These are phyloP conservation scores for Campoletis raptor DNA, from an alignment of 2,888 invertebrate species.

Conservation along the genomic window DNA sequence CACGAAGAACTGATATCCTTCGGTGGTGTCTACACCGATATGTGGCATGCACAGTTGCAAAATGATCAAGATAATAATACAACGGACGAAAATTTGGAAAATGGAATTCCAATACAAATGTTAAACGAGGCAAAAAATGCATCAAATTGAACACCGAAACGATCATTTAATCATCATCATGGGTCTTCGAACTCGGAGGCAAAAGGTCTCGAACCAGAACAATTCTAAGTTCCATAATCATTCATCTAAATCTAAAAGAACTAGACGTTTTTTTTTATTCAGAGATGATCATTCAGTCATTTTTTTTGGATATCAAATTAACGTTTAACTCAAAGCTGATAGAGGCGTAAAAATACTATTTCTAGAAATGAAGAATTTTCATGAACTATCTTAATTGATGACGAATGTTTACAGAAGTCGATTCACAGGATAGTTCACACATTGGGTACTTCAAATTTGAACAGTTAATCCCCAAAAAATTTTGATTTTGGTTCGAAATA, in stretches of 20 bases:
- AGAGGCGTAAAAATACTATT: not conserved
- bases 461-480: not conserved
- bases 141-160: conserved; percentile 16
- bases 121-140: conserved; percentile 8
- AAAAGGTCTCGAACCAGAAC: not conserved
- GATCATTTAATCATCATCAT: not conserved
- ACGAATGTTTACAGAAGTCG: not conserved
- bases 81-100: not conserved
- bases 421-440: not conserved
- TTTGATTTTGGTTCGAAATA: not conserved
- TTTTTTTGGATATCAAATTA: not conserved
- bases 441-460: not conserved
- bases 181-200: not conserved
- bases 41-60: conserved; percentile 97
- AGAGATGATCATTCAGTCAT: not conserved
- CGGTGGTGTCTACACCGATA: conserved; percentile 93
- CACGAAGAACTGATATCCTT: conserved; percentile 85
- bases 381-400: not conserved
- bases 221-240: not conserved
- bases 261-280: not conserved
- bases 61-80: conserved; percentile 83
- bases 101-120: conserved; percentile 30
- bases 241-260: not conserved
- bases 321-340: not conserved
- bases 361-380: not conserved